Base-by-base conservation (phyloP, 1,140 invertebrate genomes). In the Melipona quadrifasciata region DNA sequence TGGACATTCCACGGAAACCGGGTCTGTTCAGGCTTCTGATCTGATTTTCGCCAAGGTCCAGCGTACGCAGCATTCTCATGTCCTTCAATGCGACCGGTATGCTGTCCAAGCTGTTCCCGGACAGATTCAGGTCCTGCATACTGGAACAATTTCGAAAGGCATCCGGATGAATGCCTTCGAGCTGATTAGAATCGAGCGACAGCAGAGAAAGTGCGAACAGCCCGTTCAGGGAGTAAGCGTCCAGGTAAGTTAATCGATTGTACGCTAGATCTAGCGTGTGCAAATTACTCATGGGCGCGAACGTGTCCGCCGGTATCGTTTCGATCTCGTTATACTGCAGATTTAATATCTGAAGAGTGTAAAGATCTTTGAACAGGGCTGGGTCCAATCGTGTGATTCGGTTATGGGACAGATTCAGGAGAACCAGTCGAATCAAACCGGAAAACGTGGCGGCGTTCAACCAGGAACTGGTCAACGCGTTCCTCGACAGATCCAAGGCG, bases 361-460 rank as follows among this genome's bases (percentile, higher is more conserved):
- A 97, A 76, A 98, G 95, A 91, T 98, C 97, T 90, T 96, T 96
- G 92, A 98, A 98, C 77, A 97, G 96, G 72, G 97, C 96, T 3
- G 97, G 96, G 86, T 98, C 97, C 21, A 99, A 94, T 91, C 96
- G 97, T 16, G 96, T 96, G 80, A 99, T 96, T 88, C 96, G 96
- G 93, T 99, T 99, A 92, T 98, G 96, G 1, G 98, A 98, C 47
- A 99, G 94, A 93, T 98, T 98, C 34, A 99, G 94, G 10, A 98
- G 94, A 1, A 98, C 97, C 82, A 99, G 95, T 47, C 98, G 96
- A 86, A 98, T 98, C 27, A 99, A 95, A 10, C 98, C 98, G 21
- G 97, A 96, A 90, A 99, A 98, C 31, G 97, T 98, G 74, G 96
- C 96, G 12, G 96, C 95, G 90, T 97, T 97, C 24, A 98, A 97